A percentile compares a stretch with the other conserved stretches of the same genome.
These are phyloP conservation scores for Dendrolimus pini DNA, from an alignment of 2,888 invertebrate genomes.

Conservation along the genomic window DNA sequence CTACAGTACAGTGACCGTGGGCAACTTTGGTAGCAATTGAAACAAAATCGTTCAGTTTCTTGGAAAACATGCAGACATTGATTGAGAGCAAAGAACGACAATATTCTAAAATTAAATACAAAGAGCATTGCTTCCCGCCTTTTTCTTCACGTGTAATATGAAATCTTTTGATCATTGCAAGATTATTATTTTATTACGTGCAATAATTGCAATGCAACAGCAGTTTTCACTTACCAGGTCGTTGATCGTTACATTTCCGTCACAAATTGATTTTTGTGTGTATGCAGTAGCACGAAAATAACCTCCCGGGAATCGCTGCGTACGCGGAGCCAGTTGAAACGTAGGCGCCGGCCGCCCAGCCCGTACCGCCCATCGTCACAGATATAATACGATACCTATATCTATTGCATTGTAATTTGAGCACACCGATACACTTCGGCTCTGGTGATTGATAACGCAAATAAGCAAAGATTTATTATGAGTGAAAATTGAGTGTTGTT, in stretches of 20 bases:
- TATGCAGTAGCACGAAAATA: slow-evolving; percentile 71
- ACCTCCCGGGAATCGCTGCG: slow-evolving; percentile 65
- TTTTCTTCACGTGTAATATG: too few species aligned
- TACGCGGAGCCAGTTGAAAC: slow-evolving; percentile 43
- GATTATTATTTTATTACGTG: neutral
- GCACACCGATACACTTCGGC: slow-evolving; percentile 17
- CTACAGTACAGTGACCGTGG: too few species aligned
- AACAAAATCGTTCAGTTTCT: too few species aligned
- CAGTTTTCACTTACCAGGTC: slow-evolving; percentile 55
- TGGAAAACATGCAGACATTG: too few species aligned
- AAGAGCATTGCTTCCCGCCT: too few species aligned
- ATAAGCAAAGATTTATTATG: slow-evolving; percentile 29
- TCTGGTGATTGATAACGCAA: slow-evolving; percentile 18
- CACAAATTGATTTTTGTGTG: slow-evolving; percentile 66
- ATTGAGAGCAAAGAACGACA: too few species aligned
- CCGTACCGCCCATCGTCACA: slow-evolving; percentile 39
- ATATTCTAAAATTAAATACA: too few species aligned
- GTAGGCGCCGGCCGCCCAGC: slow-evolving; percentile 39
- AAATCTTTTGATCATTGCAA: neutral
- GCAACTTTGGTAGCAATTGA: too few species aligned
- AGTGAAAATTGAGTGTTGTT: slow-evolving; percentile 25
- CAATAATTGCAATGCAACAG: slow-evolving; percentile 17
- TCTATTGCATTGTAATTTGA: slow-evolving; percentile 17
- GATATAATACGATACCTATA: slow-evolving; percentile 27
- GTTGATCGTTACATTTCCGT: slow-evolving; percentile 74